Evolutionary conservation across 2,888 invertebrate genomes (phyloP).

Genomic region (Polyploca ridens): DNA sequence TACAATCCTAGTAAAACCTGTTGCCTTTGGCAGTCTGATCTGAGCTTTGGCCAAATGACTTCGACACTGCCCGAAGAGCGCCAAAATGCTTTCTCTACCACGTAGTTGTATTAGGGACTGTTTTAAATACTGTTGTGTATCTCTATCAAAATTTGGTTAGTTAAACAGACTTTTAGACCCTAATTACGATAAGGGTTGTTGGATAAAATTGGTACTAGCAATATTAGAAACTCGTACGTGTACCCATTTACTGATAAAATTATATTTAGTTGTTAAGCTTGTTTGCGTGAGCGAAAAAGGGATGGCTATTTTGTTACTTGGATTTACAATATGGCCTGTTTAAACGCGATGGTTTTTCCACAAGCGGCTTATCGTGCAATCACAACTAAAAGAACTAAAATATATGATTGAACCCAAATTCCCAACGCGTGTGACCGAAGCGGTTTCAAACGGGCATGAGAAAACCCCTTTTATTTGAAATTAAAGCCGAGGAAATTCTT

Average conservation of each 20-base stretch:
- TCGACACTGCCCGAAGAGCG: constrained; percentile 39
- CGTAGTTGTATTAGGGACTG: constrained; percentile 25
- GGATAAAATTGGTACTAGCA: not conserved
- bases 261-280: not conserved
- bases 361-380: not conserved
- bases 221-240: not conserved
- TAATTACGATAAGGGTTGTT: not conserved
- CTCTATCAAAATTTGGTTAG: constrained; percentile 29
- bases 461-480: not conserved
- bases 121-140: constrained; percentile 29
- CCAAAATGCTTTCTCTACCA: constrained; percentile 45
- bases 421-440: not conserved
- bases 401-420: too few species aligned
- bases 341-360: constrained; percentile 2
- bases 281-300: not conserved
- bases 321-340: not conserved
- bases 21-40: constrained; percentile 64
- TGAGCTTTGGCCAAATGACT: constrained; percentile 63
- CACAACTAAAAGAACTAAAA: not conserved
- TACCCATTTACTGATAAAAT: not conserved
- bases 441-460: not conserved
- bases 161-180: not conserved
- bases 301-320: not conserved
- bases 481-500: not conserved
- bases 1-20: constrained; percentile 47